Conservation (phyloP, 2,888 invertebrate species). For the Copidosoma aretas region DNA sequence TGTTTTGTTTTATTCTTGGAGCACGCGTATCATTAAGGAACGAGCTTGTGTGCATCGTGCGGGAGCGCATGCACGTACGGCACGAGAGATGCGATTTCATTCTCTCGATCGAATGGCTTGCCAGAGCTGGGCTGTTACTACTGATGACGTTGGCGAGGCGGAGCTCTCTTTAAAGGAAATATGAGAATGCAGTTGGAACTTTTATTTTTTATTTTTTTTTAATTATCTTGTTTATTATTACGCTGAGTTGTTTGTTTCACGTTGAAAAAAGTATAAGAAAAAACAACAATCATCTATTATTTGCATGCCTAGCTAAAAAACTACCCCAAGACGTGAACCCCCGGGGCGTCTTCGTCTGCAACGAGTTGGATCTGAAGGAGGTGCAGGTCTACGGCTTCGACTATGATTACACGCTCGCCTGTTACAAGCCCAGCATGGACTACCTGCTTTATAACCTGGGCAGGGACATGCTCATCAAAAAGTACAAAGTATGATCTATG, state of each 20-base stretch:
- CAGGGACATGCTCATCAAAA: constrained; percentile 82
- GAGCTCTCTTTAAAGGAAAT: too few species aligned
- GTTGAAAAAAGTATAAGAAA: too few species aligned
- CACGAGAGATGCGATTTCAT: background rate
- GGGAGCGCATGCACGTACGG: too few species aligned
- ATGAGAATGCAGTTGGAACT: too few species aligned
- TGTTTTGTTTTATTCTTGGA: too few species aligned
- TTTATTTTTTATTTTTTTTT: too few species aligned
- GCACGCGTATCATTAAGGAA: background rate
- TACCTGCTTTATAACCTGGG: constrained; percentile 90
- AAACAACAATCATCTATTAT: too few species aligned
- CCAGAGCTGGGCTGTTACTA: background rate
- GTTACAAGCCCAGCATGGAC: constrained; percentile 89
- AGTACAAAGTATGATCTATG: constrained; percentile 86
- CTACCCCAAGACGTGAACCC: constrained; percentile 86
- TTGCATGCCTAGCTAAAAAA: constrained; percentile 74
- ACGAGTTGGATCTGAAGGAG: constrained; percentile 89
- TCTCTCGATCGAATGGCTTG: too few species aligned
- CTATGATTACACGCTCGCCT: constrained; percentile 97
- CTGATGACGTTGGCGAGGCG: background rate
- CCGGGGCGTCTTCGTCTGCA: constrained; percentile 92
- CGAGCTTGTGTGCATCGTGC: constrained; percentile 11
- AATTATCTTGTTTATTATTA: too few species aligned
- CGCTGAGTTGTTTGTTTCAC: too few species aligned
- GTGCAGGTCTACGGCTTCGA: constrained; percentile 97